Base-by-base conservation (phyloP, 2,797 vertebrate genomes). In the Oreochromis mossambicus region DNA sequence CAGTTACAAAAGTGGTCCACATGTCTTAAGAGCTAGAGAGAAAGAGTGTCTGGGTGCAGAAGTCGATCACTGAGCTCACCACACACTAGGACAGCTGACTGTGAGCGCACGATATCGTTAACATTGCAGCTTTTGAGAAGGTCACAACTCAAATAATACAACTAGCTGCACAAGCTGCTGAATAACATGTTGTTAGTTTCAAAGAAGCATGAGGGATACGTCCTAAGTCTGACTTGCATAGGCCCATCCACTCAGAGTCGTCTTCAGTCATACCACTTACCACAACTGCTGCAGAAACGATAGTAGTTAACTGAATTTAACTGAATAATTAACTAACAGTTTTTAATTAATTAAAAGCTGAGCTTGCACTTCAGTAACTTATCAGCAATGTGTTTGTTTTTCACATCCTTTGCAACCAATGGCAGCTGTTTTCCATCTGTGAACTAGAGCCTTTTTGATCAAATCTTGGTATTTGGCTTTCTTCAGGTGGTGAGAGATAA, bases 121-220 rank as follows among this genome's bases (percentile, higher is more conserved):
- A n/a, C 32, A n/a, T 63, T 11, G 56, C 29, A 34, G 9, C 15
- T 36, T 63, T 36, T 36, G 58, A 36, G 58, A 63, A 0, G 0
- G 58, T 36, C 17, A 36, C 9, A 1, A 63, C 0, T 36, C 32
- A n/a, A 63, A 63, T 61, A 61, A 17, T 19, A 34, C 29, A 63
- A 36, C 32, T 63, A 63, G 32, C 32, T 63, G 58, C 58, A n/a
- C 0, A 63, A 63, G 4, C 58, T n/a, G 32, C 12, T 63, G 32
- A 36, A 36, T 36, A 36, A n/a, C 58, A 3, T 3, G 6, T 12
- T 63, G n/a, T 63, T 63, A 36, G 32, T n/a, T 63, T 63, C 32
- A 63, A 36, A 24, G 52, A 54, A 36, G 32, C 58, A 36, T 36
- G 0, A 63, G 2, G 6, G 32, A 12, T 63, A n/a, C 1, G 32